A percentile compares a stretch with the other conserved stretches of the same genome.
phyloP scores from a whole-genome alignment of 2,888 invertebrate species.

The Rhogogaster chlorosoma region DNA sequence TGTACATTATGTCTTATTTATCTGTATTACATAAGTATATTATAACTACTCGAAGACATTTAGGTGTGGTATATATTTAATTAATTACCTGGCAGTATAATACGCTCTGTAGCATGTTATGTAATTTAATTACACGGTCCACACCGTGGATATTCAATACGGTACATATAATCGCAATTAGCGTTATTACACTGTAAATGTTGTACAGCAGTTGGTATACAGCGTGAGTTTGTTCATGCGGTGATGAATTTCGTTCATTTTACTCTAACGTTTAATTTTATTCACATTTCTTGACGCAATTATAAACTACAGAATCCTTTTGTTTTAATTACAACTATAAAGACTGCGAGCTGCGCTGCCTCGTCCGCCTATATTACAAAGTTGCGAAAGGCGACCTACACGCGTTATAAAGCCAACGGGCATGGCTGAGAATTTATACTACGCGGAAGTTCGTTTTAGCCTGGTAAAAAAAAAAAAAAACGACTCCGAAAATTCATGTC shows the following conservation, averaged over 20 bases:
- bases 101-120: background rate
- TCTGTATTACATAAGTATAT: background rate
- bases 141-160: background rate
- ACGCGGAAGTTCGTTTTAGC: background rate
- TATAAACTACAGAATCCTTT: background rate
- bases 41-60: background rate
- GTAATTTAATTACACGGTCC: background rate
- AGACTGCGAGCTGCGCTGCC: no score
- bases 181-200: background rate
- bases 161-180: conserved; percentile 3
- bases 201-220: background rate
- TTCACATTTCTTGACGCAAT: conserved; percentile 20
- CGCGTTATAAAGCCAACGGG: background rate
- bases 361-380: background rate
- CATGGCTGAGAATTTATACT: background rate
- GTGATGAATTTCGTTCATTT: background rate
- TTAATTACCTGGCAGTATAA: background rate
- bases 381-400: background rate
- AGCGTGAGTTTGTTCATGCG: no score
- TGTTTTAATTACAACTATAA: conserved; percentile 7
- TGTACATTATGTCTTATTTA: no score
- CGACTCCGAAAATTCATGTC: no score
- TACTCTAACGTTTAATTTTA: background rate
- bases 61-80: background rate
- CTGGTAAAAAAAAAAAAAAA: no score